Conservation (phyloP, 2,797 vertebrate species). For the Coccyzus lansbergi region DNA sequence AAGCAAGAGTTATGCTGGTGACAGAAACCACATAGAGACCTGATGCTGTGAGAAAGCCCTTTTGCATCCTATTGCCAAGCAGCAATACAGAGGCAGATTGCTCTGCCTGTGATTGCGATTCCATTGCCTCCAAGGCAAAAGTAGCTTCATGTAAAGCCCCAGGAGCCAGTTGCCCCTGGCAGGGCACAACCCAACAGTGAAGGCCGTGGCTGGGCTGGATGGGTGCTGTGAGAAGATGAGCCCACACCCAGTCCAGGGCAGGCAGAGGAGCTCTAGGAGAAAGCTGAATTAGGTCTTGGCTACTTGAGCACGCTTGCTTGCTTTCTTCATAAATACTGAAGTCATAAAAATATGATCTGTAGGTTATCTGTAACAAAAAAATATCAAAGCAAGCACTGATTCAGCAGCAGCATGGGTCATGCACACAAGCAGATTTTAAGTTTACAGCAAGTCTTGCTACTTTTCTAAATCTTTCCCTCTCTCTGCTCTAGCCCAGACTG, state of each 20-base stretch:
- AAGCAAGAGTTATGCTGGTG: not conserved
- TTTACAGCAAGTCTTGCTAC: conserved; percentile 8
- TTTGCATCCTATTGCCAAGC: not conserved
- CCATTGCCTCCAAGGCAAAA: rapidly evolving
- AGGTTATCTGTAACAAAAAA: not conserved
- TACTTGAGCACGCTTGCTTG: rapidly evolving
- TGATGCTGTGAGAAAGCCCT: not conserved
- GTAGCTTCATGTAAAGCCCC: rapidly evolving
- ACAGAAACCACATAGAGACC: rapidly evolving
- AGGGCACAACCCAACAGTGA: rapidly evolving
- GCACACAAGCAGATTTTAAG: conserved; percentile 14
- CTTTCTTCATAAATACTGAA: not conserved
- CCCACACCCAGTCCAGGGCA: rapidly evolving
- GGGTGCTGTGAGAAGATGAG: not conserved
- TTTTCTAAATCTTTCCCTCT: not conserved
- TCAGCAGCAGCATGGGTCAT: not conserved
- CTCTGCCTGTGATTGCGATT: rapidly evolving
- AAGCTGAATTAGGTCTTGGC: not conserved
- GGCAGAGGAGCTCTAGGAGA: not conserved
- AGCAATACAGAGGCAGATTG: not conserved
- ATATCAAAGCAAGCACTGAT: conserved; percentile 14
- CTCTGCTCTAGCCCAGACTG: not conserved
- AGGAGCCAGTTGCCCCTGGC: not conserved
- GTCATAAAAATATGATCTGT: not conserved
- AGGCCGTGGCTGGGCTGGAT: not conserved